phyloP scores from a whole-genome alignment of 2,113 vertebrate species.

The Tenebrosternarchus preto region DNA sequence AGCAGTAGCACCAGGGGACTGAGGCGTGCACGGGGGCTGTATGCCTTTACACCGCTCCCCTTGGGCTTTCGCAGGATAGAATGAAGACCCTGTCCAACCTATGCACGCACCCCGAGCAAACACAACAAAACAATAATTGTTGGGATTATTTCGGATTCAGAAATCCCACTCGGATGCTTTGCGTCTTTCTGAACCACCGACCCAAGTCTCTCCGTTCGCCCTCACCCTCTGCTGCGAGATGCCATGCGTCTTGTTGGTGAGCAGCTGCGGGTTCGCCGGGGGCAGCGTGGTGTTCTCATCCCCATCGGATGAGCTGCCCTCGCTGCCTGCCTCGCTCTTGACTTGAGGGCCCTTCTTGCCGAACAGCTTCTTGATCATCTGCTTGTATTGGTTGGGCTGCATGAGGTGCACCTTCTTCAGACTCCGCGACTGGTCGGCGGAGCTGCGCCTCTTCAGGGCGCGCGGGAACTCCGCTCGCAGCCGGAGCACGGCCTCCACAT shows the following conservation, averaged over 20 bases:
- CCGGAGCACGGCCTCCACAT: constrained; percentile 79
- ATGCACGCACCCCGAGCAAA: neutral
- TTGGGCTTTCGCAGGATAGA: constrained; percentile 78
- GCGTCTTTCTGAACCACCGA: neutral
- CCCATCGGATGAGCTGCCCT: constrained; percentile 69
- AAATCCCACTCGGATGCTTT: neutral
- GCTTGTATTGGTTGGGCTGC: constrained; percentile 83
- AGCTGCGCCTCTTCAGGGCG: constrained; percentile 83
- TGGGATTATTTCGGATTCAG: neutral
- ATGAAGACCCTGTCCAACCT: constrained; percentile 73
- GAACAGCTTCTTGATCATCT: constrained; percentile 84
- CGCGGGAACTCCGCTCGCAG: constrained; percentile 86
- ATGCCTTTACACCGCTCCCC: constrained; percentile 56
- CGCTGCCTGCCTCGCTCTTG: constrained; percentile 59
- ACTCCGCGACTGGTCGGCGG: constrained; percentile 72
- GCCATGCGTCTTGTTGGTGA: neutral
- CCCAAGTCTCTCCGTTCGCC: neutral
- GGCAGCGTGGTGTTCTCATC: constrained; percentile 60
- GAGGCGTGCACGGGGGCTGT: constrained; percentile 73
- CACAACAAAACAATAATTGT: neutral
- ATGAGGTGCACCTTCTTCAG: constrained; percentile 60
- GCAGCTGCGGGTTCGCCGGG: neutral
- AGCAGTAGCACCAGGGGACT: constrained; percentile 85
- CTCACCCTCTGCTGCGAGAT: constrained; percentile 65
- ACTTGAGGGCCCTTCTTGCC: constrained; percentile 50